A percentile compares a stretch with the other conserved stretches of the same genome.
Evolutionary conservation across 2,888 invertebrate genomes (phyloP).

Genomic region (Malthinus flaveolus): DNA sequence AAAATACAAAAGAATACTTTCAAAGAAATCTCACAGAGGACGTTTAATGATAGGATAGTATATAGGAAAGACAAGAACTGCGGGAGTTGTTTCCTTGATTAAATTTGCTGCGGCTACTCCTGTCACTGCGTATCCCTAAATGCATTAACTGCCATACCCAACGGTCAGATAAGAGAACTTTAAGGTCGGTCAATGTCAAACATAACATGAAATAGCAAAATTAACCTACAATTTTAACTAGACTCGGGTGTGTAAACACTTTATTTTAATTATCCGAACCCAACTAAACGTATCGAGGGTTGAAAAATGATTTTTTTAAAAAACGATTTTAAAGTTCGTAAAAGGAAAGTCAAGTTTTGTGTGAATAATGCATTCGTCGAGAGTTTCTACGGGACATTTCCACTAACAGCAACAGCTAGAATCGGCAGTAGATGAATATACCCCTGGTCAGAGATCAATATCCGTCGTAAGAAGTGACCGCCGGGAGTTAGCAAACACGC

Average conservation of each 20-base stretch:
- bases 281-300: not conserved
- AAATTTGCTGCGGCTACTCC: slow-evolving; percentile 42
- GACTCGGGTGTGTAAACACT: not conserved
- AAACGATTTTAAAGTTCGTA: not conserved
- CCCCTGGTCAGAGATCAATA: slow-evolving; percentile 43
- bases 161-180: slow-evolving; percentile 34
- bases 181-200: slow-evolving; percentile 38
- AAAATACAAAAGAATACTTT: slow-evolving; percentile 19
- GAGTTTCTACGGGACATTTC: slow-evolving; percentile 12
- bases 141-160: slow-evolving; percentile 40
- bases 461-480: slow-evolving; percentile 44
- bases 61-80: slow-evolving; percentile 35
- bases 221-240: slow-evolving; percentile 15
- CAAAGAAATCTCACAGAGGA: slow-evolving; percentile 23
- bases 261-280: not conserved
- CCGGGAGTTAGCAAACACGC: slow-evolving; percentile 44
- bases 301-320: not conserved
- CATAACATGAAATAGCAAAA: slow-evolving; percentile 29
- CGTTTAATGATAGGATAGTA: slow-evolving; percentile 35
- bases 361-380: too few relatives aligned
- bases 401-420: slow-evolving; percentile 21
- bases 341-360: not conserved
- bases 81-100: slow-evolving; percentile 39
- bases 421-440: slow-evolving; percentile 30
- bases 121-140: slow-evolving; percentile 39